These are phyloP conservation scores for Tanaodytes sp. DNA, from an alignment of 2,888 invertebrate species.

Conservation along the genomic window DNA sequence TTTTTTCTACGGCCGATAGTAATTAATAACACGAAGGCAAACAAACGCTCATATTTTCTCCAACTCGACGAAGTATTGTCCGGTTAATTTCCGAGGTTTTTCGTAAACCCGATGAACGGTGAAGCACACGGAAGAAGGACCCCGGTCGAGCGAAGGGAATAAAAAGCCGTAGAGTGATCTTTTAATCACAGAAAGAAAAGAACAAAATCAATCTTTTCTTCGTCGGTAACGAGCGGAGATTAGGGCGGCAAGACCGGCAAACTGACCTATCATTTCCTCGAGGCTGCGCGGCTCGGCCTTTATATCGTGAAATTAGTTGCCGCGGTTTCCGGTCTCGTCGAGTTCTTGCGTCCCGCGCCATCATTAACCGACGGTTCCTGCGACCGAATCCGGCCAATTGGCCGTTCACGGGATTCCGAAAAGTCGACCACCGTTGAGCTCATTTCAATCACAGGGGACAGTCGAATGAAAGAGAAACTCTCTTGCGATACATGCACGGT, in stretches of 20 bases:
- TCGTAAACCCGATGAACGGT: neutral
- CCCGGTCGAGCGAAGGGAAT: neutral
- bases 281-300: slow-evolving; percentile 62
- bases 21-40: no score
- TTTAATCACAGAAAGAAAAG: slow-evolving; percentile 55
- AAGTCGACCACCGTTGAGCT: slow-evolving; percentile 55
- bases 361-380: slow-evolving; percentile 60
- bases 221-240: slow-evolving; percentile 56
- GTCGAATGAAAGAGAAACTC: slow-evolving; percentile 4
- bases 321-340: slow-evolving; percentile 67
- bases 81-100: slow-evolving; percentile 17
- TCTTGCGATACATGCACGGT: slow-evolving; percentile 20
- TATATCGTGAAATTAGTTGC: slow-evolving; percentile 66
- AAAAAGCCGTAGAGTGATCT: slow-evolving; percentile 47
- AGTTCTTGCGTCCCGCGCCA: slow-evolving; percentile 56
- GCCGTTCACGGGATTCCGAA: slow-evolving; percentile 52
- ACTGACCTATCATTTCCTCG: slow-evolving; percentile 60
- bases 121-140: no score
- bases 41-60: no score
- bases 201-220: slow-evolving; percentile 53
- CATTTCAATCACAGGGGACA: slow-evolving; percentile 38
- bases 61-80: slow-evolving; percentile 2
- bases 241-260: slow-evolving; percentile 60
- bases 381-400: slow-evolving; percentile 50
- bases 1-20: no score